Conservation (phyloP, 2,113 vertebrate genomes). For the Anseranas semipalmata region DNA sequence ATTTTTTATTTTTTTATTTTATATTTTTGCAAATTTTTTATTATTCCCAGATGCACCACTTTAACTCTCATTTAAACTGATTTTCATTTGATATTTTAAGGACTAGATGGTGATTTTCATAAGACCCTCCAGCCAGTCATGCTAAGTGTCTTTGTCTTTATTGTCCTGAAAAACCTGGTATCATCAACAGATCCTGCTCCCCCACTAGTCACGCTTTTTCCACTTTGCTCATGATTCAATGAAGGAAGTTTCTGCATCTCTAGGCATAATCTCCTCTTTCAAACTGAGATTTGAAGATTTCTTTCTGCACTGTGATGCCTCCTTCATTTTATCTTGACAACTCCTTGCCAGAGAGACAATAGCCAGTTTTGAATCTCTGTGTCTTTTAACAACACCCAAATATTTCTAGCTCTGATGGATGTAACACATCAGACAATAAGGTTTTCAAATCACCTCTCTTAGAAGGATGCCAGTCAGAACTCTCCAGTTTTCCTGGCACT, state of each 20-base stretch:
- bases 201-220: neutral
- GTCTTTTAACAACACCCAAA: conserved; percentile 6
- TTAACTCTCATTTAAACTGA: neutral
- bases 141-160: neutral
- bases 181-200: neutral
- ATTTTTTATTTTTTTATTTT: neutral
- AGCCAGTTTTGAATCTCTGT: neutral
- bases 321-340: conserved; percentile 1
- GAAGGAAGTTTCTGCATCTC: neutral
- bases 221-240: neutral
- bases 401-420: neutral
- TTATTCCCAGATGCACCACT: neutral
- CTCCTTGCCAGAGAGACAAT: neutral
- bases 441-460: neutral
- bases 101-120: neutral
- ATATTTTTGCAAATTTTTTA: neutral
- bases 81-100: neutral
- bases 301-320: neutral
- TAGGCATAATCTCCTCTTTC: neutral
- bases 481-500: conserved; percentile 4
- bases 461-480: neutral
- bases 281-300: neutral
- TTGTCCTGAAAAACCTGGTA: neutral
- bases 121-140: neutral
- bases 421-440: neutral